Conservation (phyloP, 1,140 invertebrate genomes). For the Leucophenga varia region DNA sequence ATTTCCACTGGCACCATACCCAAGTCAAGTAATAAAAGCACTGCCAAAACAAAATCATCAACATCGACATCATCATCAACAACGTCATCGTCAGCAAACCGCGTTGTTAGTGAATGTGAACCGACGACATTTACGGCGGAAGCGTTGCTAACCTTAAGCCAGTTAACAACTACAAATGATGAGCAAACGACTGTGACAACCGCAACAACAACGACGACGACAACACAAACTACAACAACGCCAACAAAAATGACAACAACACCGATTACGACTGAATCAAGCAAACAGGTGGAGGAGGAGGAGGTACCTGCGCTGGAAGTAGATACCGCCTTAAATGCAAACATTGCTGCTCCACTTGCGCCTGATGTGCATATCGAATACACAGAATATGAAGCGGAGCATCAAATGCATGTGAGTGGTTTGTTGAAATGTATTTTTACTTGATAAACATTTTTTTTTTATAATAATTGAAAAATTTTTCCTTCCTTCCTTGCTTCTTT, state of each 20-base stretch:
- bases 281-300: conserved; percentile 1
- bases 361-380: conserved; percentile 60
- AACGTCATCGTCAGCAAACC: too few species aligned
- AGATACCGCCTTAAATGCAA: background rate
- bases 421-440: conserved; percentile 1
- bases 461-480: background rate
- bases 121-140: too few species aligned
- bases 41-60: conserved; percentile 38
- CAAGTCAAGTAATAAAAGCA: conserved; percentile 29
- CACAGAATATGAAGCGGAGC: conserved; percentile 82
- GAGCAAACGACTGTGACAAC: too few species aligned
- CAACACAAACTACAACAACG: conserved; percentile 13
- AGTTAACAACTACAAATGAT: too few species aligned
- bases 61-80: too few species aligned
- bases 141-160: too few species aligned
- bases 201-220: too few species aligned
- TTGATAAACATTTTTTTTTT: background rate
- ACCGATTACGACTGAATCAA: conserved; percentile 16
- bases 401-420: conserved; percentile 76
- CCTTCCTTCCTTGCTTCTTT: background rate
- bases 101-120: too few species aligned
- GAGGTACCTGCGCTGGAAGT: conserved; percentile 4
- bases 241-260: conserved; percentile 25
- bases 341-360: conserved; percentile 26
- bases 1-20: background rate